Base-by-base conservation (phyloP, 2,113 vertebrate species). In the Gambusia affinis region DNA sequence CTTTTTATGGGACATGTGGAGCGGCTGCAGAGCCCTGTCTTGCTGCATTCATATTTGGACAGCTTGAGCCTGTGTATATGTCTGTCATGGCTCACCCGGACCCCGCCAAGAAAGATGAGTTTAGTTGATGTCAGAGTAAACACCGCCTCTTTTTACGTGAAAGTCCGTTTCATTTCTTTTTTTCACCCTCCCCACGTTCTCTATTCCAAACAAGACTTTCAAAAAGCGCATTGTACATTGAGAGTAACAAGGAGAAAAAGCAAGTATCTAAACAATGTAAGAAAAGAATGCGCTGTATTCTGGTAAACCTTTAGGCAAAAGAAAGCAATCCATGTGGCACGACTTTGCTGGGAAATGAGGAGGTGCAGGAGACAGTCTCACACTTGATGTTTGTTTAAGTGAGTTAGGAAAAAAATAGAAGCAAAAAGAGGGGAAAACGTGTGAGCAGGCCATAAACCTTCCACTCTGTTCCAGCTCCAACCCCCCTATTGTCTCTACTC, bases 1-100 rank as follows among this genome's bases (percentile, higher is more conserved):
- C 84, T 88, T 88, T 93, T 91, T 79, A 91, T 88, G 86, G 87
- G 83, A 92, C 89, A 90, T 90, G 85, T 86, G 90, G 83, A 83
- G 75, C 12, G 84, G 81, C 89, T 87, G 82, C 88, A 87, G 87
- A 81, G 82, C 73, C 79, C 67, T 60, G 71, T 85, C 88, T 84
- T 76, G 12, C 80, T 81, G 70, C 71, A 63, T 79, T 91, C 80
- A 77, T 94, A 91, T 94, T 94, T 95, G 80, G 89, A 94, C 94
- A 95, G 93, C 93, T 95, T 94, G 93, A 84, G 84, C 91, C 80
- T 88, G 91, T 94, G 89, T 93, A 92, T 88, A 92, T 69, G 89
- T 90, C 93, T 93, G 93, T 94, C 91, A 93, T 80, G 89, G 81
- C 71, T 87, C 87, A 88, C 85, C 85, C 80, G 90, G 91, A 90